phyloP scores from a whole-genome alignment of 2,888 invertebrate genomes.

The Gari tellinella region DNA sequence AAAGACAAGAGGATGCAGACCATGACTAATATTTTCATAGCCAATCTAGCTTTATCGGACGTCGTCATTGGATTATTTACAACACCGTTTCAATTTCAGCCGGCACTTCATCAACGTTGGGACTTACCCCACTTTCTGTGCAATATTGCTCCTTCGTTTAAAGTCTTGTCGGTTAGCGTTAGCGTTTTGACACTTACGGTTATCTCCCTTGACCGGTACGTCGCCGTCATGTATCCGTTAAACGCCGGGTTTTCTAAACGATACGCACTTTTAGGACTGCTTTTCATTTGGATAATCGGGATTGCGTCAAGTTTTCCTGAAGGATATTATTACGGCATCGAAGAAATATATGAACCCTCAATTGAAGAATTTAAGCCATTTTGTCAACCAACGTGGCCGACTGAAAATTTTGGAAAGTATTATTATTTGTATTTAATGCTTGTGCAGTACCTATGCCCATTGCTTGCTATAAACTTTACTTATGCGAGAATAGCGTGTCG shows the following conservation, averaged over 20 bases:
- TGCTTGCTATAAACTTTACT: constrained; percentile 92
- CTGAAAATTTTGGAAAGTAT: constrained; percentile 74
- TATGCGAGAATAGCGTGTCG: constrained; percentile 92
- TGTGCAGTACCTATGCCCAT: constrained; percentile 90
- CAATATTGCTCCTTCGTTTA: constrained; percentile 94
- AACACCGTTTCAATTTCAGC: constrained; percentile 95
- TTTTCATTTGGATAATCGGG: constrained; percentile 90
- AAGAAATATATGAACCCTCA: constrained; percentile 21
- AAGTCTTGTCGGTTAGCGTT: constrained; percentile 94
- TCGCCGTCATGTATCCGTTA: constrained; percentile 85
- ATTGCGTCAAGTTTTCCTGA: constrained; percentile 87
- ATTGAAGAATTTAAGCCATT: constrained; percentile 75
- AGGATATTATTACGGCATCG: constrained; percentile 84
- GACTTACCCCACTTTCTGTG: constrained; percentile 94
- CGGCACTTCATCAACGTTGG: constrained; percentile 94
- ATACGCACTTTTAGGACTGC: constrained; percentile 90
- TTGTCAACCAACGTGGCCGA: constrained; percentile 74
- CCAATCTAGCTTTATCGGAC: constrained; percentile 93
- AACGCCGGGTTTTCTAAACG: constrained; percentile 89
- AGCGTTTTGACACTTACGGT: constrained; percentile 94
- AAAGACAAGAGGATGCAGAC: constrained; percentile 91
- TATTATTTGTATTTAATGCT: constrained; percentile 83
- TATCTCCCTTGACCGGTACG: constrained; percentile 93
- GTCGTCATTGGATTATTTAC: constrained; percentile 94
- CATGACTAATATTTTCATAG: constrained; percentile 93